Percentiles rank a stretch among this genome's conserved stretches.
Evolutionary conservation across 2,797 vertebrate genomes (phyloP).

Genomic region (Sciurus vulgaris): DNA sequence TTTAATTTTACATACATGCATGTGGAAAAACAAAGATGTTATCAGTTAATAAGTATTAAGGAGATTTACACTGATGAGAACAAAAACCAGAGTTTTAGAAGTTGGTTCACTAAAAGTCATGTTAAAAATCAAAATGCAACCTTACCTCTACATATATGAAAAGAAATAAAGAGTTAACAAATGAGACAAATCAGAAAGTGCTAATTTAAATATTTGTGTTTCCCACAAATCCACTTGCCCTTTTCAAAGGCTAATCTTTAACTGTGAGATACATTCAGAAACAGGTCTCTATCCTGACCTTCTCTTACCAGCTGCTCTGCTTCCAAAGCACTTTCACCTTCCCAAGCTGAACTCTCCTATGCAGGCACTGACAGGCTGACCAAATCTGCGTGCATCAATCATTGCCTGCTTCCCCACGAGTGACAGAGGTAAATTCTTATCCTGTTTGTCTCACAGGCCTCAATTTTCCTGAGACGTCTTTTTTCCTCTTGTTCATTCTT

Average conservation of each 20-base stretch:
- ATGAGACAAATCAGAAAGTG: constrained; percentile 2
- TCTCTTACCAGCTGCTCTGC: background rate
- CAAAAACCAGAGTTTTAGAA: background rate
- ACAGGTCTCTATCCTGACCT: background rate
- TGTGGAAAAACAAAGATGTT: background rate
- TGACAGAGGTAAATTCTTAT: background rate
- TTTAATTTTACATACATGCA: background rate
- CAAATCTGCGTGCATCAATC: background rate
- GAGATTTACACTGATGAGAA: background rate
- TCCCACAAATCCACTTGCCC: background rate
- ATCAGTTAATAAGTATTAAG: background rate
- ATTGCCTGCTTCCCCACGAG: background rate
- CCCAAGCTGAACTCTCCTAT: background rate
- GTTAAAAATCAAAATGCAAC: background rate
- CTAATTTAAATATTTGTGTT: constrained; percentile 6
- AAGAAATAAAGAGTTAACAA: constrained; percentile 14
- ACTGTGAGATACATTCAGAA: background rate
- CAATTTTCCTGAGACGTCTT: background rate
- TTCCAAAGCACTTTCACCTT: background rate
- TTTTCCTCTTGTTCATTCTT: background rate
- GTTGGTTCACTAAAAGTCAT: background rate
- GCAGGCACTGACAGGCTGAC: background rate
- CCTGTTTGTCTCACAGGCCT: background rate
- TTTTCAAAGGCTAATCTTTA: background rate
- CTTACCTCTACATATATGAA: background rate